Percentiles rank a stretch among this genome's conserved stretches.
Evolutionary conservation across 2,113 vertebrate species (phyloP).

Genomic region (Stegastes partitus): DNA sequence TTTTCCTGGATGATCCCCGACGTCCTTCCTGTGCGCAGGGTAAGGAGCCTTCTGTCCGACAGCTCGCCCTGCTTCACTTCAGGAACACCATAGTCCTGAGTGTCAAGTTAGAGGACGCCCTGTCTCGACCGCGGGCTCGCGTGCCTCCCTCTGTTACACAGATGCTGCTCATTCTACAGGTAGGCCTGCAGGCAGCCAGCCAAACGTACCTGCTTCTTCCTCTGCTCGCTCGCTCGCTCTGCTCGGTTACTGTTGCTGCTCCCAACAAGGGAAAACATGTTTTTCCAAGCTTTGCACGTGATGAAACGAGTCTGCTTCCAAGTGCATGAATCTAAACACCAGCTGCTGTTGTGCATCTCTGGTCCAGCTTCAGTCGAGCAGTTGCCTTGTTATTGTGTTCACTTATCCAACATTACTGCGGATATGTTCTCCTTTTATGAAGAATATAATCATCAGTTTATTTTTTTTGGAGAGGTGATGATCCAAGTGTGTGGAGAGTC

Average conservation of each 20-base stretch:
- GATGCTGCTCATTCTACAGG: conserved; percentile 98
- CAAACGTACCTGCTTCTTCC: neutral
- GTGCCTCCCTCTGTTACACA: conserved; percentile 95
- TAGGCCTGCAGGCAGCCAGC: conserved; percentile 50
- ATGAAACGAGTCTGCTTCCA: neutral
- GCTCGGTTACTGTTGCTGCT: neutral
- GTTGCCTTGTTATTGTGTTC: neutral
- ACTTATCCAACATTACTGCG: neutral
- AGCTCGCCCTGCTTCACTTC: conserved; percentile 95
- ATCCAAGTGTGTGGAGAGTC: neutral
- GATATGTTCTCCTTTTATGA: neutral
- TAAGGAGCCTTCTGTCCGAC: conserved; percentile 90
- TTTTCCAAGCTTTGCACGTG: neutral
- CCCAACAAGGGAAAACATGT: neutral
- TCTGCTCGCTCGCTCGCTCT: neutral
- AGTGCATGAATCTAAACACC: neutral
- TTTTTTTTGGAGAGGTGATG: neutral
- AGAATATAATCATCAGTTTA: too few species aligned
- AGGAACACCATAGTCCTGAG: conserved; percentile 96
- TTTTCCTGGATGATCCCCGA: neutral
- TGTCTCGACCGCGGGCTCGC: conserved; percentile 91
- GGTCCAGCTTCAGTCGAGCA: neutral
- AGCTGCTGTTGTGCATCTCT: neutral
- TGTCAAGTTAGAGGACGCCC: conserved; percentile 95
- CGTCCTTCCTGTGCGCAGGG: conserved; percentile 67